Evolutionary conservation across 2,888 invertebrate species (phyloP), one percentile per base, ranked within the genome.

Genomic region (Lasioglossum calceatum): DNA sequence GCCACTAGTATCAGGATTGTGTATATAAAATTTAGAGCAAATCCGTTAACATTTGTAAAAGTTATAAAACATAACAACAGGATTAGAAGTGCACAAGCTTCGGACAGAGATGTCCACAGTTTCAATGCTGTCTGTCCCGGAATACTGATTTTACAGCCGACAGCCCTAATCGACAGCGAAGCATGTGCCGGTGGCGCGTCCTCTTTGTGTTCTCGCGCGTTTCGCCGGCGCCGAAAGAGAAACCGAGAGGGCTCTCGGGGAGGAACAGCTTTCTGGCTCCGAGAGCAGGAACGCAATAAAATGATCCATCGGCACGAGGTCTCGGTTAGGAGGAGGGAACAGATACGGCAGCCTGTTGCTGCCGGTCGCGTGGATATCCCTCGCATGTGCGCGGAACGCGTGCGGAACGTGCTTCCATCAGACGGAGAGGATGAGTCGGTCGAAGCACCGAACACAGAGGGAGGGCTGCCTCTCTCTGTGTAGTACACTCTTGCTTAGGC

Each of bases 301-400:
- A 91, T 91, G 90, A 91, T 91, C 88, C 89, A 91, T 91, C 82
- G 93, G 89, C 88, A 90, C 88, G 88, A 88, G 90, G 81, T 77
- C 61, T 77, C 67, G 79, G 74, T 70, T 78, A 44, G 82, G 73
- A 85, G 78, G 80, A 87, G 86, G 87, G 81, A 87, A 89, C 32
- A 88, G 88, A 92, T 92, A 90, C 90, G 86, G 92, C 93, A 93
- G 94, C 94, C 94, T 94, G 94, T 94, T 94, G 94, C 94, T 93
- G 94, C 94, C 93, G 93, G 90, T 92, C 91, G 91, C 92, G 92
- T 93, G 92, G 92, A 90, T 89, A 88, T 85, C 87, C 87, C 70
- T 39, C 86, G 86, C 85, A 84, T 88, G 90, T 90, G 91, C 86
- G 87, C 89, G 88, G 87, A 85, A 54, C 84, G 87, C 88, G 85